Base-by-base conservation (phyloP, 2,113 vertebrate species). In the Solenodon paradoxus region DNA sequence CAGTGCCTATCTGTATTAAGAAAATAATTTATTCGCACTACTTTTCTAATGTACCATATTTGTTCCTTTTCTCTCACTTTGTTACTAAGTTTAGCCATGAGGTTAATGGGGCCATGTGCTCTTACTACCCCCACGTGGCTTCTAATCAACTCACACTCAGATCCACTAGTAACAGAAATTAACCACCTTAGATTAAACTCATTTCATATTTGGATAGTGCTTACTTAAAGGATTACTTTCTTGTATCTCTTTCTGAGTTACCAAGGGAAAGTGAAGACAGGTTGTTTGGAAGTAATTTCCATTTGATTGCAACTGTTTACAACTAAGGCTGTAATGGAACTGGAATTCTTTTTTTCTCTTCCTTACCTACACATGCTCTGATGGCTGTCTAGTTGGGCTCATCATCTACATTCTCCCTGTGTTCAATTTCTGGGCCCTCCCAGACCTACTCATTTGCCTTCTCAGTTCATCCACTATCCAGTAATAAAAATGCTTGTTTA, bases 81-180 rank as follows among this genome's bases (percentile, higher is more conserved):
- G 51, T n/a, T 68, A 30, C 74, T 57, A 47, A 26, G 40, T 59
- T 5, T 75, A 55, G 32, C 72, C 11, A 38, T 88, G 47, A 94
- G 32, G 40, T 64, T 80, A 19, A 83, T 7, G 81, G 82, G 75
- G 30, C 19, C 53, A 90, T 45, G 61, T 88, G 32, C 38, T 94
- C 45, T 85, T 92, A 94, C 92, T 94, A 91, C 61, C 81, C 59
- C 77, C 94, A 90, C 72, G 63, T 88, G 77, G 85, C 75, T 94
- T 92, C 45, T 84, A 79, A 64, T 51, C 40, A 89, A 93, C 17
- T 51, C 96, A 89, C 47, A 92, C 35, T 19, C 79, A 35, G 55
- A 20, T 38, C 72, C n/a, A 68, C 7, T 71, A 64, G 16, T 59
- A 90, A 95, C 3, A 85, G 24, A 55, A 85, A 5, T 68, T 69